Percentiles rank a stretch among this genome's conserved stretches.
Evolutionary conservation across 1,140 invertebrate genomes (phyloP).

Genomic region (Hycleus cichorii): DNA sequence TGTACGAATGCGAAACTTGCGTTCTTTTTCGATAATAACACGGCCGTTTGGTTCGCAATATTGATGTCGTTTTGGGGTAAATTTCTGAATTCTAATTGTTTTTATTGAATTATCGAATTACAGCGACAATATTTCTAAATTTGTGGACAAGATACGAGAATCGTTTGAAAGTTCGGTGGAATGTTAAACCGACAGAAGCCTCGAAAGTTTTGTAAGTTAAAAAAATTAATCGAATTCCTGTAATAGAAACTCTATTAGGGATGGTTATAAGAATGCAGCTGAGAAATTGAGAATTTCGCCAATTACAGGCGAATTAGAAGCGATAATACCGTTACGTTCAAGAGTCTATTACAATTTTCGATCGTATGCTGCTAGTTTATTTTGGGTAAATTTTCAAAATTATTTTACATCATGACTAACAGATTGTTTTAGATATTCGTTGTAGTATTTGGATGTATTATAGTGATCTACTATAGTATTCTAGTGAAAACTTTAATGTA

Average conservation of each 20-base stretch:
- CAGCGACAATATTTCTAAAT: constrained; percentile 78
- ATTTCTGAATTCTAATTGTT: constrained; percentile 19
- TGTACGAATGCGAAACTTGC: constrained; percentile 64
- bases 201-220: constrained; percentile 51
- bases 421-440: constrained; percentile 14
- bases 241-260: neutral
- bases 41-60: constrained; percentile 85
- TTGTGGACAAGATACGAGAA: constrained; percentile 88
- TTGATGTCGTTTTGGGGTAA: constrained; percentile 95
- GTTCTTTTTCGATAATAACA: constrained; percentile 90
- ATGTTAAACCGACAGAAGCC: constrained; percentile 70
- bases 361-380: constrained; percentile 69
- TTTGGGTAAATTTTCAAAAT: constrained; percentile 50
- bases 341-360: constrained; percentile 70
- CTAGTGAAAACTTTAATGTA: neutral
- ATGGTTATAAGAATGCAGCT: neutral
- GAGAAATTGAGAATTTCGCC: constrained; percentile 48
- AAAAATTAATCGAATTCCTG: neutral
- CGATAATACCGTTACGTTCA: constrained; percentile 75
- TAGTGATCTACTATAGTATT: neutral
- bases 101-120: constrained; percentile 12
- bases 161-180: constrained; percentile 82
- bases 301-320: constrained; percentile 63
- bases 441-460: constrained; percentile 6
- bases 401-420: neutral